Percentiles rank a stretch among this genome's conserved stretches.
Conservation (phyloP, 2,888 invertebrate genomes). For the Polydrusus cervinus region DNA sequence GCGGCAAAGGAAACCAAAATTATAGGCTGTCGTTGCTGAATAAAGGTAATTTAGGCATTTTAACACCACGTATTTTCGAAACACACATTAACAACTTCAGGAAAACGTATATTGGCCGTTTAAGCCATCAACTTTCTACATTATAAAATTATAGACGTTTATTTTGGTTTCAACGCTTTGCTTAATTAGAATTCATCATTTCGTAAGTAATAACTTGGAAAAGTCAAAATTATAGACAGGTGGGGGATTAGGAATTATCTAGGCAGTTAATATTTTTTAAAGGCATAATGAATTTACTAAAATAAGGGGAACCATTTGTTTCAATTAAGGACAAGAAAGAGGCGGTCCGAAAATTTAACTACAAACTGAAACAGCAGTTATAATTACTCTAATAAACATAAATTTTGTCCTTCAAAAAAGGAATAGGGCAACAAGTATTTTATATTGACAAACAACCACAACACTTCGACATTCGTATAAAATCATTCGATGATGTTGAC, state of each 20-base stretch:
- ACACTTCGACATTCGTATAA: too few relatives aligned
- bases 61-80: slow-evolving; percentile 68
- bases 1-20: slow-evolving; percentile 68
- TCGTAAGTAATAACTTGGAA: slow-evolving; percentile 12
- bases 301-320: background rate
- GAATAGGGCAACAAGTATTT: too few relatives aligned
- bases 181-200: slow-evolving; percentile 46
- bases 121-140: slow-evolving; percentile 47
- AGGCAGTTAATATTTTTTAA: background rate
- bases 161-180: slow-evolving; percentile 50
- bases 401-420: too few relatives aligned
- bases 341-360: background rate
- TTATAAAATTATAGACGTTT: slow-evolving; percentile 47
- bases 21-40: slow-evolving; percentile 69
- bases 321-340: background rate
- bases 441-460: too few relatives aligned
- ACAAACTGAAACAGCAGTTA: background rate
- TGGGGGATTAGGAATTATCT: background rate
- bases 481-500: too few relatives aligned
- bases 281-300: background rate
- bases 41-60: slow-evolving; percentile 70
- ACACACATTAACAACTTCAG: slow-evolving; percentile 64
- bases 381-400: background rate
- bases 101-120: slow-evolving; percentile 54
- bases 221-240: slow-evolving; percentile 16